phyloP scores from a whole-genome alignment of 2,113 vertebrate species.

The Chloropsis cyanopogon region DNA sequence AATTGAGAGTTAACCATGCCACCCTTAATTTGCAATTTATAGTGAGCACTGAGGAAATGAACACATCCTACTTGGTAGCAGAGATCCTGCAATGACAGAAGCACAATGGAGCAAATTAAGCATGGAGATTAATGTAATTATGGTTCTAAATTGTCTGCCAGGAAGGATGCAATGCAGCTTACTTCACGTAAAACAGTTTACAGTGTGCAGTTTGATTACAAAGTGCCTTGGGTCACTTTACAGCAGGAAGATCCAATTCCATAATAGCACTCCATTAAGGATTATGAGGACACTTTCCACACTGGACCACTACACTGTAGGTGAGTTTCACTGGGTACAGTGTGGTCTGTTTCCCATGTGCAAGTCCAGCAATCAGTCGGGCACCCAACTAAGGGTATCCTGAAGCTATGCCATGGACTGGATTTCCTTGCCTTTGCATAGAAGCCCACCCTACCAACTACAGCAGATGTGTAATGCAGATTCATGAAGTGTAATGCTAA shows the following conservation, averaged over 20 bases:
- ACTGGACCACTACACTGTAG: neutral
- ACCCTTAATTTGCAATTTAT: neutral
- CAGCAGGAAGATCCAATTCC: neutral
- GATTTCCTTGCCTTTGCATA: neutral
- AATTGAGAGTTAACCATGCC: neutral
- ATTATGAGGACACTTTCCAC: neutral
- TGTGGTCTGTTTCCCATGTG: neutral
- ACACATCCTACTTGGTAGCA: neutral
- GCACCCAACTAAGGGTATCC: neutral
- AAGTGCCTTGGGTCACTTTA: neutral
- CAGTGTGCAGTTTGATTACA: neutral
- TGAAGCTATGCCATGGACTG: neutral
- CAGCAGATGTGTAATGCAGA: neutral
- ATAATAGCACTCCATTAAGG: neutral
- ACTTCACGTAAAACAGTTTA: neutral
- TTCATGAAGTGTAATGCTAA: neutral
- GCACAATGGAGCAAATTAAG: neutral
- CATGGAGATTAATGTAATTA: neutral
- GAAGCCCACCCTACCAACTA: neutral
- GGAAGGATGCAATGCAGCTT: neutral
- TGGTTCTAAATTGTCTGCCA: slow-evolving; percentile 2
- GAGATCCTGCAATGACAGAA: slow-evolving; percentile 16
- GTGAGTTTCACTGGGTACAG: neutral
- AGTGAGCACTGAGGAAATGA: neutral
- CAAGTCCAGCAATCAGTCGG: neutral